Percentiles rank a stretch among this genome's conserved stretches.
These are phyloP conservation scores for Chrysodeixis includens DNA, from an alignment of 2,888 invertebrate genomes.

Conservation along the genomic window DNA sequence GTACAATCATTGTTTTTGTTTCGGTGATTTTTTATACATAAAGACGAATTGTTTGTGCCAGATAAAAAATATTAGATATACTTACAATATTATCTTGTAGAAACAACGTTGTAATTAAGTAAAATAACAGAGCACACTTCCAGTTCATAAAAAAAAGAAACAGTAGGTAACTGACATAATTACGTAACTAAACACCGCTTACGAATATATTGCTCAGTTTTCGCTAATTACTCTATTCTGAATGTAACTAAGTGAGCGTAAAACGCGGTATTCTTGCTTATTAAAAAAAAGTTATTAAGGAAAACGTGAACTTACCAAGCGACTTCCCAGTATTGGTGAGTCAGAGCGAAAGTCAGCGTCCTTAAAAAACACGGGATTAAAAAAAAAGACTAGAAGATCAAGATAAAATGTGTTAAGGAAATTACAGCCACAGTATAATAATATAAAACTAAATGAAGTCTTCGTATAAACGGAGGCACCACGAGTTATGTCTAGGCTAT, in stretches of 20 bases:
- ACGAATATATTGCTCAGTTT: constrained; percentile 27
- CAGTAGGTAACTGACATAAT: constrained; percentile 28
- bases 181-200: constrained; percentile 33
- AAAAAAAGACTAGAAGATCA: constrained; percentile 31
- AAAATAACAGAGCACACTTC: no score
- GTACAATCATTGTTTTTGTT: no score
- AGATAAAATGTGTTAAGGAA: constrained; percentile 15
- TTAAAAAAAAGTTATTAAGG: constrained; percentile 58
- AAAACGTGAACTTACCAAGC: constrained; percentile 59
- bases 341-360: constrained; percentile 60
- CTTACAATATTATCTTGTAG: no score
- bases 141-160: neutral
- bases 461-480: no score
- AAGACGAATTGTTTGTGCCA: no score
- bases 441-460: no score
- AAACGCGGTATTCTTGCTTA: constrained; percentile 30
- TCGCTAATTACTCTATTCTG: constrained; percentile 40
- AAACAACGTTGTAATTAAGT: no score
- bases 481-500: no score
- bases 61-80: no score
- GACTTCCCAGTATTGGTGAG: constrained; percentile 64
- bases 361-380: constrained; percentile 40
- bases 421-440: no score
- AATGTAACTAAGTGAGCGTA: constrained; percentile 43
- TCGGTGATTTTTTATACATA: no score